These are phyloP conservation scores for Scelioninae gen. 1 DNA, from an alignment of 2,888 invertebrate species.

Conservation along the genomic window DNA sequence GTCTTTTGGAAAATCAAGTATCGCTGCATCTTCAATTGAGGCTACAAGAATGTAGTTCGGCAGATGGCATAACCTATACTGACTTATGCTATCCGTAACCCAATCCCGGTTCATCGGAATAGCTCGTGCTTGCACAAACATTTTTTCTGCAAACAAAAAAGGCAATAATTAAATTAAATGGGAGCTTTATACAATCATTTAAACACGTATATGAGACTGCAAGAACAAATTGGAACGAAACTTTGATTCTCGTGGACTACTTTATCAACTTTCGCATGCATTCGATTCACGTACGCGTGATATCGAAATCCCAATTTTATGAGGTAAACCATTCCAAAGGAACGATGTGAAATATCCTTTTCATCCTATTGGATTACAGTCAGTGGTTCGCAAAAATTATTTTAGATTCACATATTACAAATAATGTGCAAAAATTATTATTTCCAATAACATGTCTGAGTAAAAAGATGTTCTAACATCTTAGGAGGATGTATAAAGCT, in stretches of 20 bases:
- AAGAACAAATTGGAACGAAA: background rate
- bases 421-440: background rate
- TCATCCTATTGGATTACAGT: background rate
- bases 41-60: slow-evolving; percentile 73
- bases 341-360: background rate
- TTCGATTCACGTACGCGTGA: slow-evolving; percentile 9
- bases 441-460: background rate
- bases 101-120: slow-evolving; percentile 76
- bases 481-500: background rate
- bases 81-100: slow-evolving; percentile 78
- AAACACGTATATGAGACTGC: background rate
- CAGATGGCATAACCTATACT: slow-evolving; percentile 75
- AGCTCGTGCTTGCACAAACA: slow-evolving; percentile 67
- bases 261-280: slow-evolving; percentile 2
- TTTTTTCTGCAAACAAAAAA: slow-evolving; percentile 53
- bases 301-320: slow-evolving; percentile 19
- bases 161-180: background rate
- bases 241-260: background rate
- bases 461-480: background rate
- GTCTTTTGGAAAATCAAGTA: slow-evolving; percentile 73
- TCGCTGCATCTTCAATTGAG: slow-evolving; percentile 65
- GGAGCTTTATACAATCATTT: background rate
- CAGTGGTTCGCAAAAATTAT: background rate
- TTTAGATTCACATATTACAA: background rate
- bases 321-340: slow-evolving; percentile 1